Conservation (phyloP, 1,140 invertebrate genomes). For the Tetragonula clypearis region DNA sequence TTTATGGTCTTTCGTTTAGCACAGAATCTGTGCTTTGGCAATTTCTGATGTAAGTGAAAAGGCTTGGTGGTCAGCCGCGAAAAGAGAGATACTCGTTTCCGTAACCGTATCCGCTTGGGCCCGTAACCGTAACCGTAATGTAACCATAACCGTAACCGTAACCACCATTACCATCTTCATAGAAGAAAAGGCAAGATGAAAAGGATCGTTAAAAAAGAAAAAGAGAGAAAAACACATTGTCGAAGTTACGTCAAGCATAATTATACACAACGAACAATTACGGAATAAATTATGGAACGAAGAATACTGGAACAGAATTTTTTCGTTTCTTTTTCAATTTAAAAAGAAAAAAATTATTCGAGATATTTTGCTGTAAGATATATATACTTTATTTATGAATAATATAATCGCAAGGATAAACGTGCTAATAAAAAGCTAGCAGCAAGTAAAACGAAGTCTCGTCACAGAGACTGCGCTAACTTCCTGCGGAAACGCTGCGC, state of each 20-base stretch:
- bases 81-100: not conserved
- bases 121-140: conserved; percentile 5
- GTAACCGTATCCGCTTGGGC: not conserved
- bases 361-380: not conserved
- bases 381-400: not conserved
- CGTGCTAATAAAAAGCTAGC: not conserved
- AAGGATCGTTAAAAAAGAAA: conserved; percentile 58
- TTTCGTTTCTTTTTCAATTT: not conserved
- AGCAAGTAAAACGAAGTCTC: conserved; percentile 18
- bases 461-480: conserved; percentile 70
- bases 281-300: not conserved
- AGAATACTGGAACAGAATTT: not conserved
- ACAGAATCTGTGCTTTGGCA: not conserved
- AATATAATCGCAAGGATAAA: not conserved
- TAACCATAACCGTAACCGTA: not conserved
- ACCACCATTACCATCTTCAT: not conserved
- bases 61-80: not conserved
- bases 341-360: not conserved
- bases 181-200: conserved; percentile 56
- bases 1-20: not conserved
- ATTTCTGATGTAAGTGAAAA: not conserved
- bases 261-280: no score
- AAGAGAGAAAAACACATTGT: not conserved
- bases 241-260: not conserved
- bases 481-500: conserved; percentile 69